Evolutionary conservation across 2,888 invertebrate species (phyloP), one percentile per base, ranked within the genome.

Genomic region (Tetragonula carbonaria): DNA sequence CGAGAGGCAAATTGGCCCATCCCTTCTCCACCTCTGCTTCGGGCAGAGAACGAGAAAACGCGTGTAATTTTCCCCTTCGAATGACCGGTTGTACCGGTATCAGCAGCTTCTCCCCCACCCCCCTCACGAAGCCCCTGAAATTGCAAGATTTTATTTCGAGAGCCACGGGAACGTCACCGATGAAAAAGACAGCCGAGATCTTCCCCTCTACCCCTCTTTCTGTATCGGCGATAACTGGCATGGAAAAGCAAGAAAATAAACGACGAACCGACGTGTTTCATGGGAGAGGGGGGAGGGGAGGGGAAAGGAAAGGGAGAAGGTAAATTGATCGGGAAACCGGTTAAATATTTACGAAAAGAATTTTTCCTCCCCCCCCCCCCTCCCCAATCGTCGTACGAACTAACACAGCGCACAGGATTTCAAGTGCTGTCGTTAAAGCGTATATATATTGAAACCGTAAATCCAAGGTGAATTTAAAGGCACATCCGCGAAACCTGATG

Each of bases 291-390:
- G 11, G 23, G 63, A 3, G 33, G 33, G 28, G 28, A 76, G 74
- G 66, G 28, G 28, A 2, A 28, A 2, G 28, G 28, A 18, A 51
- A 76, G 74, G 66, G 80, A 72, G 80, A 79, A 51, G 87, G 81
- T 88, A 91, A 90, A 91, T 91, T 89, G 88, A 77, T 78, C 78
- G 89, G 87, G 88, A 91, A 91, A 87, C 87, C 81, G 80, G 82
- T 88, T 79, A 78, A 81, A 87, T 87, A 89, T 89, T 89, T 88
- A 86, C 78, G 78, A 59, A 80, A 75, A 75, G 33, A 67, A 76
- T 66, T 82, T 77, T 53, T 70, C 66, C 67, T 33, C 62, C 0
- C 8, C 45, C 8, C 0, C 38, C 5, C 38, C 38, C 38, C 28
- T 28, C 28, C 28, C 28, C 28, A 28, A 28, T 28, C 28, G 28